These are phyloP conservation scores for Eleutherodactylus coqui DNA, from an alignment of 2,797 vertebrate genomes.

Conservation along the genomic window DNA sequence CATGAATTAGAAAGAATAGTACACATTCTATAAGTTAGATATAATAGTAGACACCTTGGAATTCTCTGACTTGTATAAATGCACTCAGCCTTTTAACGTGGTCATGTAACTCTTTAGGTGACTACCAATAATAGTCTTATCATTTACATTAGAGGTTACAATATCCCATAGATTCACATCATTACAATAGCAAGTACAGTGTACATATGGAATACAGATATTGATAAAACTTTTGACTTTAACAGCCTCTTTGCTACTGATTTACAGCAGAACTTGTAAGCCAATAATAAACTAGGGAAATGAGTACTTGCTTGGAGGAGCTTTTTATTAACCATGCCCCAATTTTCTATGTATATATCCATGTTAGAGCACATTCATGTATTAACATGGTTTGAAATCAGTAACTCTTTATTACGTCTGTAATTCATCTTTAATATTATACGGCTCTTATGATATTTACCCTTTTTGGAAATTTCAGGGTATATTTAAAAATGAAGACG, in stretches of 20 bases:
- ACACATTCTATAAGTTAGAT: too few relatives aligned
- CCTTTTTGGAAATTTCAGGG: constrained; percentile 76
- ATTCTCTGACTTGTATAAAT: too few relatives aligned
- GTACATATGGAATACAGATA: too few relatives aligned
- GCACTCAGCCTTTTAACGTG: too few relatives aligned
- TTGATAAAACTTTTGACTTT: background rate
- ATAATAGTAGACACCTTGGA: too few relatives aligned
- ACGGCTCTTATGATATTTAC: background rate
- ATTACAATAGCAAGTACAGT: too few relatives aligned
- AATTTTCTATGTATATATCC: background rate
- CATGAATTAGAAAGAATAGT: too few relatives aligned
- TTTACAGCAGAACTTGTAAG: background rate
- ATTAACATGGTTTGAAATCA: background rate
- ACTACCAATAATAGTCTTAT: too few relatives aligned
- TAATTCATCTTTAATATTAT: background rate
- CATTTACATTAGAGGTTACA: too few relatives aligned
- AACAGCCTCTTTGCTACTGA: too few relatives aligned
- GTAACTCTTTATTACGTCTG: background rate
- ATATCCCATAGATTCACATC: too few relatives aligned
- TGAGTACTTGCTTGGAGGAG: background rate
- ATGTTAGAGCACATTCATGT: background rate
- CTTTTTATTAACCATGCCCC: background rate
- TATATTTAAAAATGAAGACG: constrained; percentile 82
- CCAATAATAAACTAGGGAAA: background rate
- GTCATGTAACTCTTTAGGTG: too few relatives aligned